Evolutionary conservation across 2,888 invertebrate genomes (phyloP), one percentile per base, ranked within the genome.

Genomic region (Axea sp.): DNA sequence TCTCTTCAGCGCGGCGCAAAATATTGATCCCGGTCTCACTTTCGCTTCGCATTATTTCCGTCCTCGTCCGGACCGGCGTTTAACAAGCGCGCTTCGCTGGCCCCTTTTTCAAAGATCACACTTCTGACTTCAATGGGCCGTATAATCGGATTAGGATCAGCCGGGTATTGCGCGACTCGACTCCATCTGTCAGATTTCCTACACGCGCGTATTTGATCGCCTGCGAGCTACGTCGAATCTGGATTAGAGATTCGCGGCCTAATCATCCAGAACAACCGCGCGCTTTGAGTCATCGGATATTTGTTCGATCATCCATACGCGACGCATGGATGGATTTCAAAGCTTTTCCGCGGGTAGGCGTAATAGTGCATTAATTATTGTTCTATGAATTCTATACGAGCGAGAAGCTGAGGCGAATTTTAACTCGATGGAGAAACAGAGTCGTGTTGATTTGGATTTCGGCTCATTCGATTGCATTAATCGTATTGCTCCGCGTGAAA

Each of bases 111-210:
- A 83, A 86, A 85, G 84, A 86, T 86, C 84, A 83, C 84, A 87
- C 87, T 87, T 83, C 82, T 81, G 81, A 84, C 86, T 86, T 86
- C 87, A 87, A 87, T 87, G 86, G 86, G 81, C 82, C 83, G 84
- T 84, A 82, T 87, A 86, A 87, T 87, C 87, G 82, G 86, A 87
- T 87, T 85, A 86, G 83, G 81, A 83, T 83, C 80, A 76, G 78
- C 78, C 78, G 80, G 77, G 77, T 77, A 80, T 79, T 77, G 76
- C 76, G 77, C 79, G 78, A 80, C 78, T 76, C 76, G 76, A 79
- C 80, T 83, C 81, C 84, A 84, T 85, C 85, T 84, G 84, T 76
- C 78, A 72, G 72, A 73, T 77, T 78, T 77, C 33, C 47, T 60
- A 53, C 53, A 24, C 57, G 55, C 65, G 22, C 47, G 31, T 22